Evolutionary conservation across 2,797 vertebrate species (phyloP).

Genomic region (Mastacembelus armatus): DNA sequence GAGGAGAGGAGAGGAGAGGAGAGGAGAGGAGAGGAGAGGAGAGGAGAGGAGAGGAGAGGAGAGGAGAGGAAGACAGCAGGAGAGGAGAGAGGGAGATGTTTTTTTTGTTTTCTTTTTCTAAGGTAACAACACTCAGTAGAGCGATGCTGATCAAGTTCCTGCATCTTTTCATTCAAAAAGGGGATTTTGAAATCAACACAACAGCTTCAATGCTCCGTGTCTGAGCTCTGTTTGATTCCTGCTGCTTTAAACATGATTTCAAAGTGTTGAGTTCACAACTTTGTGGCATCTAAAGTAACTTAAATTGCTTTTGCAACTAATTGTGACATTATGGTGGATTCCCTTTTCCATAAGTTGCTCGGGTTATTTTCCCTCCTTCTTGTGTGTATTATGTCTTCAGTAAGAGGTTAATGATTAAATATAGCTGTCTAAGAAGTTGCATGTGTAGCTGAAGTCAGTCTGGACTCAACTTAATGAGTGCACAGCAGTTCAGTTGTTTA

Average conservation of each 20-base stretch:
- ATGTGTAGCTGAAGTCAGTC: conserved; percentile 6
- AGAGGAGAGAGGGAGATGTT: no score
- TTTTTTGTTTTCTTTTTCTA: no score
- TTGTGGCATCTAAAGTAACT: background rate
- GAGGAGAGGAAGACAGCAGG: no score
- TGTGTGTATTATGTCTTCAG: background rate
- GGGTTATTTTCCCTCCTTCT: background rate
- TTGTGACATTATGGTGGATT: background rate
- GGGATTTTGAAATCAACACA: background rate
- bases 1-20: no score
- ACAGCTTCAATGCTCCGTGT: no score
- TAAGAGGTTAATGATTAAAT: conserved; percentile 47
- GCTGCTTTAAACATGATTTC: background rate
- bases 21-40: no score
- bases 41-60: background rate
- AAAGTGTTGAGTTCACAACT: background rate
- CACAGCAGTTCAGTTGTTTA: no score
- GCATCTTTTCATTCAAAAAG: background rate
- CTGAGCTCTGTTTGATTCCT: background rate
- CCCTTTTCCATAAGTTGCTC: background rate
- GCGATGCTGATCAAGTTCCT: conserved; percentile 10
- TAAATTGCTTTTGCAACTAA: background rate
- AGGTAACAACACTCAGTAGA: background rate
- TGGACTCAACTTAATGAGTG: background rate
- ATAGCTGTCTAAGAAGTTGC: conserved; percentile 16